Base-by-base conservation (phyloP, 1,140 invertebrate genomes). In the Bombus pascuorum region DNA sequence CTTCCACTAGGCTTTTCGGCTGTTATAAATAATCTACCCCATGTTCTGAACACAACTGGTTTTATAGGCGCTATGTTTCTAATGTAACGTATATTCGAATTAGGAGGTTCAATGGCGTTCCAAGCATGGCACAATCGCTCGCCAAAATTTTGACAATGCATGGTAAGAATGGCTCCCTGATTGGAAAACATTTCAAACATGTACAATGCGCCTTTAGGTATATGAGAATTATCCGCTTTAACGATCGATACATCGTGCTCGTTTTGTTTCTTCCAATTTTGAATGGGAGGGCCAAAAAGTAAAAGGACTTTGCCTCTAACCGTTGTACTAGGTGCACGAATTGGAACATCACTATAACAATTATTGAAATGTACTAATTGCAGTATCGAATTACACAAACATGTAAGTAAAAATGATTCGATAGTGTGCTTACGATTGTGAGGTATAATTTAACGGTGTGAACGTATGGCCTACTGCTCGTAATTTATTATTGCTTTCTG, bases 111-210 rank as follows among this genome's bases (percentile, higher is more conserved):
- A 8, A 83, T 83, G 3, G 84, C 80, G 10, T 85, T 74, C 93
- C 93, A 93, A 44, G 79, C 72, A 65, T 86, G 73, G 76, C 86
- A 93, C 10, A 93, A 62, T 57, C 90, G 87, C 0, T 80, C 81
- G 0, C 94, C 95, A 44, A 96, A 91, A n/a, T 92, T 92, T 53
- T 93, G 91, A 83, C 96, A 96, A n/a, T 92, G 86, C 22, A 93
- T 91, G 78, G 95, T 94, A 13, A 96, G 86, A 39, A 94, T 91
- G 77, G 91, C 72, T 47, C 94, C 94, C 85, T 95, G 94, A 39
- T 95, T 95, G 25, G 93, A 90, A 0, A 96, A 79, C 81, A 96
- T 94, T 79, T 97, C 96, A 86, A 96, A 97, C 96, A 97, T 96
- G 87, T 94, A 94, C 1, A 78, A 78, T 4, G 93, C 93, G 68